phyloP scores from a whole-genome alignment of 2,113 vertebrate genomes.

The Sebastes schlegelii region DNA sequence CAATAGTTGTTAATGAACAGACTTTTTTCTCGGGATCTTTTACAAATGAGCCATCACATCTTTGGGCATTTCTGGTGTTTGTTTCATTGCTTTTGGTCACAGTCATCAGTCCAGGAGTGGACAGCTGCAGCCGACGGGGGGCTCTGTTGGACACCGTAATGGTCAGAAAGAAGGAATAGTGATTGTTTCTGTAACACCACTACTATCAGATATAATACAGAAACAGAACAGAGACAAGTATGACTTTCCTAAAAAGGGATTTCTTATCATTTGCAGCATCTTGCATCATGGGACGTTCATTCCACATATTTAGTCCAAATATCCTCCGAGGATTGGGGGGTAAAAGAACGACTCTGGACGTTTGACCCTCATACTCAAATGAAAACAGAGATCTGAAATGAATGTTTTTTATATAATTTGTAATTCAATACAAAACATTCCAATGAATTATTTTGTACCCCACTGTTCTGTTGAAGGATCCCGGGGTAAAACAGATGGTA shows the following conservation, averaged over 20 bases:
- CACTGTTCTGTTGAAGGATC: background rate
- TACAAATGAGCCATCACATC: constrained; percentile 15
- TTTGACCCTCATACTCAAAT: constrained; percentile 9
- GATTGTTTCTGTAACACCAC: constrained; percentile 2
- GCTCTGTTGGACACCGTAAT: constrained; percentile 3
- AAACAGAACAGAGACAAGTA: background rate
- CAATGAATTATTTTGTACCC: constrained; percentile 5
- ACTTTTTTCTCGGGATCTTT: constrained; percentile 17
- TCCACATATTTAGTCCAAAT: constrained; percentile 6
- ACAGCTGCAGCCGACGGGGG: constrained; percentile 15
- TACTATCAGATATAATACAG: background rate
- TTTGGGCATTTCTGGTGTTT: constrained; percentile 10
- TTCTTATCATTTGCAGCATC: constrained; percentile 40
- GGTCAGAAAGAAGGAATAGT: constrained; percentile 4
- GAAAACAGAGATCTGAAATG: background rate
- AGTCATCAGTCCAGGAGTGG: constrained; percentile 17
- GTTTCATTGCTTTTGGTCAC: constrained; percentile 7
- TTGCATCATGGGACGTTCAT: constrained; percentile 48
- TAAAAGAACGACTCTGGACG: background rate
- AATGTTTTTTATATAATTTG: constrained; percentile 9
- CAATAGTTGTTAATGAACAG: constrained; percentile 26
- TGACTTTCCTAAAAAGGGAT: constrained; percentile 7
- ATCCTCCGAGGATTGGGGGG: background rate
- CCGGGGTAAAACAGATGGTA: constrained; percentile 59
- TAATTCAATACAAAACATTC: constrained; percentile 33